phyloP scores from a whole-genome alignment of 2,113 vertebrate genomes.

The Dicrurus megarhynchus region DNA sequence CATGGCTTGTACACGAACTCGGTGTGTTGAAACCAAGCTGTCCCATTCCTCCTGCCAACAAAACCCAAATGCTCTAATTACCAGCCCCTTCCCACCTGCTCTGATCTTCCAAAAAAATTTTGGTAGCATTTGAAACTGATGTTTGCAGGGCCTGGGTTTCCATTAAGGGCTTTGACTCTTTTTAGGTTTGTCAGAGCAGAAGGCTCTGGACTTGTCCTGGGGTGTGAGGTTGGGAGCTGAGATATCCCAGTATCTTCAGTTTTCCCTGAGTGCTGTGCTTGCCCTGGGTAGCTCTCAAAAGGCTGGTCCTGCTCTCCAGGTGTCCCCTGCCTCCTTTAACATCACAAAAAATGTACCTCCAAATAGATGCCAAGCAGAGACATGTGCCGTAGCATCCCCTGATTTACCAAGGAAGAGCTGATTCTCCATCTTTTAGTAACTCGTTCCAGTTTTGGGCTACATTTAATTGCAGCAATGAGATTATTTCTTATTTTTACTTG shows the following conservation, averaged over 20 bases:
- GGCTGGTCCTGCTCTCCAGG: background rate
- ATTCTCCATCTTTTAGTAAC: background rate
- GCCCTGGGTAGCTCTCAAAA: background rate
- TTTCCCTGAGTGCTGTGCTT: background rate
- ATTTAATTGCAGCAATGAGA: background rate
- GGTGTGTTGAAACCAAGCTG: background rate
- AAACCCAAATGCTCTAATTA: background rate
- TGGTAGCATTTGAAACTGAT: background rate
- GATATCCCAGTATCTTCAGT: background rate
- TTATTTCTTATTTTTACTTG: background rate
- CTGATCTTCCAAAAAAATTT: background rate
- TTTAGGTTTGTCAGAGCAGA: background rate
- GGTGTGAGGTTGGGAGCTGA: background rate
- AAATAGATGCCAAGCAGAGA: background rate
- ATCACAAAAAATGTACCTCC: background rate
- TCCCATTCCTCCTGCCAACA: background rate
- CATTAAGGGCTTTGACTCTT: background rate
- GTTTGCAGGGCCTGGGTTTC: background rate
- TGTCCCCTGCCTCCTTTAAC: background rate
- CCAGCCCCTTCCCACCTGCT: background rate
- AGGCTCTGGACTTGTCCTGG: background rate
- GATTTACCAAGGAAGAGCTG: background rate
- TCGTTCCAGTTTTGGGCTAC: background rate
- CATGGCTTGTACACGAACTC: fast-evolving
- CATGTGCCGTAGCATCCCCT: fast-evolving